Percentiles rank a stretch among this genome's conserved stretches.
Conservation (phyloP, 1,140 invertebrate species). For the Thalassaphorura encarpata region DNA sequence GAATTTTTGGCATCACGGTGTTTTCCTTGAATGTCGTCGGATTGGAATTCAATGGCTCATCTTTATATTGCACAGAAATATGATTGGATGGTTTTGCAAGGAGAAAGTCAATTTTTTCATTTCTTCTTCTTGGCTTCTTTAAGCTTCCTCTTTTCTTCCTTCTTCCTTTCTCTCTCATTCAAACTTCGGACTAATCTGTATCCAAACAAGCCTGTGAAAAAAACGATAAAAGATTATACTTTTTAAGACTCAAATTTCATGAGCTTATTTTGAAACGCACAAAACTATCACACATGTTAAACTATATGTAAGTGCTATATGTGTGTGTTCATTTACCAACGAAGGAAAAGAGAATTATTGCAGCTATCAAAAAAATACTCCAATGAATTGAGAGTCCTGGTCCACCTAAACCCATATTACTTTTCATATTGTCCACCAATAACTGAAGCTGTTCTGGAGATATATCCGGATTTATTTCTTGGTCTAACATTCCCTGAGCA, state of each 20-base stretch:
- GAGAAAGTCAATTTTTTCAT: conserved; percentile 26
- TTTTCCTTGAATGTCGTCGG: no score
- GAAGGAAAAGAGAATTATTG: conserved; percentile 16
- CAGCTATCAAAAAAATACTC: conserved; percentile 12
- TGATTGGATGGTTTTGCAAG: no score
- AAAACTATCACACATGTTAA: not conserved
- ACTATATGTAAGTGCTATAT: not conserved
- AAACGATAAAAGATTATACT: conserved; percentile 32
- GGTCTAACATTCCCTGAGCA: not conserved
- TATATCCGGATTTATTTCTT: not conserved
- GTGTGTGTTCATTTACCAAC: conserved; percentile 17
- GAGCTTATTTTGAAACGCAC: not conserved
- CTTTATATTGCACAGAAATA: no score
- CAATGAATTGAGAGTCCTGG: conserved; percentile 17
- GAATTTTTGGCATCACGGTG: no score
- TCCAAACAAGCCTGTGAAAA: conserved; percentile 66
- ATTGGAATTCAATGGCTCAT: no score
- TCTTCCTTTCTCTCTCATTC: conserved; percentile 55
- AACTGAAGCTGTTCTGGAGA: conserved; percentile 45
- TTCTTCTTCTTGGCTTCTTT: conserved; percentile 51
- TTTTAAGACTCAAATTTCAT: not conserved
- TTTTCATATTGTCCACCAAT: conserved; percentile 44
- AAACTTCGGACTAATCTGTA: conserved; percentile 70
- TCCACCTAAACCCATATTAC: conserved; percentile 33
- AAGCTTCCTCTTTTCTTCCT: conserved; percentile 57